These are phyloP conservation scores for Pseudomyrmex concolor DNA, from an alignment of 1,140 invertebrate species.

Conservation along the genomic window DNA sequence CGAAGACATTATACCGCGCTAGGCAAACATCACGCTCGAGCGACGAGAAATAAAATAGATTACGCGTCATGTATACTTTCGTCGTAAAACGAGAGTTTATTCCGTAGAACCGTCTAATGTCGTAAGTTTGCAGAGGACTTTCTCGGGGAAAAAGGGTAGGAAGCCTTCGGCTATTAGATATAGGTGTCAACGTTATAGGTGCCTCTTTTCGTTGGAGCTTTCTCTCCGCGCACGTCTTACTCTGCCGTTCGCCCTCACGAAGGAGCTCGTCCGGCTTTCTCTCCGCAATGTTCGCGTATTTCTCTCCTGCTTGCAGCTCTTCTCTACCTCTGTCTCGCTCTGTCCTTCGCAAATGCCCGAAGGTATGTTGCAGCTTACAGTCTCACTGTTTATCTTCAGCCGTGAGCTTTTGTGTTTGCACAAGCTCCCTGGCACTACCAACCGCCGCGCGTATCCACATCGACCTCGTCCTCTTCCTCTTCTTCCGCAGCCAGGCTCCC, in stretches of 20 bases:
- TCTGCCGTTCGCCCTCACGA: neutral
- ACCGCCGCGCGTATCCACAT: conserved; percentile 60
- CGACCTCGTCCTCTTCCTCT: conserved; percentile 50
- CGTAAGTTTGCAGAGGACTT: conserved; percentile 51
- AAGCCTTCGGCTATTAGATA: conserved; percentile 50
- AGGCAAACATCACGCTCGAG: conserved; percentile 25
- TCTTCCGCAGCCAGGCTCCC: conserved; percentile 52
- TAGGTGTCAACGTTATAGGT: conserved; percentile 61
- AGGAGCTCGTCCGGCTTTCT: neutral
- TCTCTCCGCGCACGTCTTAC: conserved; percentile 45
- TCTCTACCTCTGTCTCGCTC: conserved; percentile 21
- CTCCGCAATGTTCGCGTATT: conserved; percentile 32
- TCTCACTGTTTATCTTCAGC: conserved; percentile 77
- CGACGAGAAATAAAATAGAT: conserved; percentile 39
- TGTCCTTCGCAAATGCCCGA: conserved; percentile 40
- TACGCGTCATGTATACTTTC: conserved; percentile 53
- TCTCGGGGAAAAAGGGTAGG: neutral
- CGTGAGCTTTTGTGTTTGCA: conserved; percentile 79
- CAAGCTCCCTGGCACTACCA: conserved; percentile 62
- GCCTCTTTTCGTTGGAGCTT: conserved; percentile 50
- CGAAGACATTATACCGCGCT: neutral
- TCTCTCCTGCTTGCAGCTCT: conserved; percentile 29
- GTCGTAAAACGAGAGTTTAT: conserved; percentile 58
- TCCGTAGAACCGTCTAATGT: conserved; percentile 52
- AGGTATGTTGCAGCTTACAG: conserved; percentile 73